These are phyloP conservation scores for Amphimedon queenslandica DNA, from an alignment of 37 sponge, comb jelly and placozoan species.

Conservation along the genomic window DNA sequence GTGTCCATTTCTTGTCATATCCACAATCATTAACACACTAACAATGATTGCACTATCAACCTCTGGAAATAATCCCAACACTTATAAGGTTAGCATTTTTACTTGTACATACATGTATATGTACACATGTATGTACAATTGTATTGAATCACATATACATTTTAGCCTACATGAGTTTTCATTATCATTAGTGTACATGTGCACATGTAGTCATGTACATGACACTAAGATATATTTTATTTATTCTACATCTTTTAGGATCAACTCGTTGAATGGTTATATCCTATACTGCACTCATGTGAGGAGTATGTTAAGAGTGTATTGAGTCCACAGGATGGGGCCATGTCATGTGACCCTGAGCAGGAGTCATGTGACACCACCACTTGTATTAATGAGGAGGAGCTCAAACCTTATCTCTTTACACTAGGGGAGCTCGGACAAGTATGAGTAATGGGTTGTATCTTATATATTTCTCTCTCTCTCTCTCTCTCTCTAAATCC, in stretches of 20 bases:
- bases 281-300: constrained; percentile 46
- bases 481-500: no score
- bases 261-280: constrained; percentile 20
- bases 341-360: not conserved
- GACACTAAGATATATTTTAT: not conserved
- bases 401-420: constrained; percentile 46
- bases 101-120: constrained; percentile 8
- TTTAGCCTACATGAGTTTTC: not conserved
- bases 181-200: not conserved
- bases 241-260: not conserved
- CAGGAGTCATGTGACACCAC: no score
- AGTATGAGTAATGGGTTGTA: constrained; percentile 34
- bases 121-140: not conserved
- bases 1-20: no score
- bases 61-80: not conserved
- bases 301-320: constrained; percentile 29
- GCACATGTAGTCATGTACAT: not conserved
- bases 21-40: no score
- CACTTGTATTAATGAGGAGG: constrained; percentile 23
- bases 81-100: not conserved
- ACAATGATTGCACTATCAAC: no score
- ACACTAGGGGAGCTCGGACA: constrained; percentile 70
- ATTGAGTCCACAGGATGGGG: not conserved
- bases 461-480: no score
- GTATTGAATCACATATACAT: not conserved